Evolutionary conservation across 2,888 invertebrate species (phyloP), one percentile per base, ranked within the genome.

Genomic region (Steinernema carpocapsae): DNA sequence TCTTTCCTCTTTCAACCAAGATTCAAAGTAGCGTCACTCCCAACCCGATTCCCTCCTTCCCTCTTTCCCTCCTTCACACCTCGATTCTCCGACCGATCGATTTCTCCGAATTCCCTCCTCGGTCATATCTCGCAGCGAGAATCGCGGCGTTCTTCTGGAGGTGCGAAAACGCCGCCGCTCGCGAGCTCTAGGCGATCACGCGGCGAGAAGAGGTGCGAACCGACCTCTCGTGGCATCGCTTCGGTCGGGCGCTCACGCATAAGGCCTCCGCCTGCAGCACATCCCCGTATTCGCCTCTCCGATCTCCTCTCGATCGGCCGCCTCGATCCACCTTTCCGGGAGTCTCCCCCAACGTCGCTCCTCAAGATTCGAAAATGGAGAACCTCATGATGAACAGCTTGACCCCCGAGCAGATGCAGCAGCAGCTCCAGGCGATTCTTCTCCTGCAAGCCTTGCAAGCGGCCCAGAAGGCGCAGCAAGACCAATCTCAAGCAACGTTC

Each of bases 141-240:
- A 48, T 48, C 48, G 48, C 48, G 24, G 56, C 56, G 56, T 56
- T 14, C 22, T 22, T 56, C 56, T 2, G 19, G 56, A 56, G 56
- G 56, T 56, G 56, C 26, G 56, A 56, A 22, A 19, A 48, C 48
- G 48, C 14, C n/a, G n/a, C n/a, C 48, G 48, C 48, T 2, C 48
- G 37, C 3, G 48, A 48, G 19, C 48, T 48, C n/a, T 48, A 48
- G 48, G 48, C 48, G 17, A 48, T 48, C 37, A 6, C 37, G 48
- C 48, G 6, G 14, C 48, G 56, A 37, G 37, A 37, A 37, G 56
- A 56, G 26, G 56, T 56, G 56, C 56, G 56, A 56, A 56, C 24
- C 56, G 24, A 26, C 24, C 19, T 56, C 56, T 26, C 56, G 26
- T 56, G 56, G 56, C 56, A 56, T 56, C 56, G 56, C 56, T 56